Evolutionary conservation across 1,140 invertebrate species (phyloP).

Genomic region (Callitettix versicolor): DNA sequence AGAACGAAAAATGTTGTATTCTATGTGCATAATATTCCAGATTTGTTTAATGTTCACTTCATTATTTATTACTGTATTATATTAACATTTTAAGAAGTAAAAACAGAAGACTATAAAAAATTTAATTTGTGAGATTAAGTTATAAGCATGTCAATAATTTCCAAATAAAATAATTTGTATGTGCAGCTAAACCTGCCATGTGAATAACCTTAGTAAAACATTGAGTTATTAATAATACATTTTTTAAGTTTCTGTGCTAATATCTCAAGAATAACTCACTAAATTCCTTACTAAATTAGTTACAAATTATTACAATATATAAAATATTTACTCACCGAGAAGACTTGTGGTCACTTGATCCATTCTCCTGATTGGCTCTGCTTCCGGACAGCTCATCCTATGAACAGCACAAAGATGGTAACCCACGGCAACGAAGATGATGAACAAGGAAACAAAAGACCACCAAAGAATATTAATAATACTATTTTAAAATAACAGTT

Average conservation of each 20-base stretch:
- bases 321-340: conserved; percentile 20
- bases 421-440: conserved; percentile 44
- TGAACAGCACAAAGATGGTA: conserved; percentile 48
- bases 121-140: no score
- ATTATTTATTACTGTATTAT: no score
- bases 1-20: no score
- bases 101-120: no score
- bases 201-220: background rate
- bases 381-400: conserved; percentile 42
- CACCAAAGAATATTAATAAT: conserved; percentile 12
- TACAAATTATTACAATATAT: no score
- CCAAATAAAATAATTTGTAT: no score
- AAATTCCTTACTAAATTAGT: background rate
- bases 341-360: conserved; percentile 32
- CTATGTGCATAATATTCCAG: no score
- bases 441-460: conserved; percentile 38
- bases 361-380: conserved; percentile 46
- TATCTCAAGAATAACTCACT: background rate
- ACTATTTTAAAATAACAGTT: background rate
- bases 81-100: no score
- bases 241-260: background rate
- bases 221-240: background rate
- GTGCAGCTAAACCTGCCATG: no score
- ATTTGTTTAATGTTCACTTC: no score
- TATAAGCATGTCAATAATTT: no score